These are phyloP conservation scores for Campoplex capitator DNA, from an alignment of 2,888 invertebrate species.

Conservation along the genomic window DNA sequence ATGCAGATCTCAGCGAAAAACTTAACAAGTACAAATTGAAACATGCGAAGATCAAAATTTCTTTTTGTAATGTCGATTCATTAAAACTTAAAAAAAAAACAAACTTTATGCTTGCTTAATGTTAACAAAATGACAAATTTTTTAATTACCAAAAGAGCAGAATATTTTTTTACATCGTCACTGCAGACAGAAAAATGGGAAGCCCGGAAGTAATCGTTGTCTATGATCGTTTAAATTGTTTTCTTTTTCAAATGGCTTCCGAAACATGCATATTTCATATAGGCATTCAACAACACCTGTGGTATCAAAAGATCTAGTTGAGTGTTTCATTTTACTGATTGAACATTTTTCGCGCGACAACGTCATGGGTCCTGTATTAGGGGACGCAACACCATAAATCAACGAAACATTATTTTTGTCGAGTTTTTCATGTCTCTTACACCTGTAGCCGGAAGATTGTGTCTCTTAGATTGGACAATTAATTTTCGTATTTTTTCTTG, in stretches of 20 bases:
- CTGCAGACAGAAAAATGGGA: not conserved
- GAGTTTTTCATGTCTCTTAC: not conserved
- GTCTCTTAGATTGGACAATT: conserved; percentile 7
- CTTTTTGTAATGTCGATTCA: not conserved
- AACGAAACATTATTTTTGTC: not conserved
- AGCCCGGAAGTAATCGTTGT: not conserved
- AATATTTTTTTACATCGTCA: not conserved
- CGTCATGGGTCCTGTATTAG: not conserved
- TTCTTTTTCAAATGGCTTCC: not conserved
- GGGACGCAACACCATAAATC: not conserved
- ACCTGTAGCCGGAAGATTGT: not conserved
- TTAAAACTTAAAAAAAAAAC: not conserved
- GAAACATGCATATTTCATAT: not conserved
- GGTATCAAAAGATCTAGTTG: not conserved
- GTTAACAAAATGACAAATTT: too few species aligned
- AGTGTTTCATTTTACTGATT: not conserved
- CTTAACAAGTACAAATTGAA: not conserved
- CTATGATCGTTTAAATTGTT: too few species aligned
- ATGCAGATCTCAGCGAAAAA: not conserved
- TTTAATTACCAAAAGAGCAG: not conserved
- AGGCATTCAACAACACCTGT: not conserved
- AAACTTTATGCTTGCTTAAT: not conserved
- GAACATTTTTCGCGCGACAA: not conserved
- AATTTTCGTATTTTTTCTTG: not conserved
- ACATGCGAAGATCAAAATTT: not conserved